Percentiles rank a stretch among this genome's conserved stretches.
These are phyloP conservation scores for Kryptopterus vitreolus DNA, from an alignment of 2,797 vertebrate genomes.

Conservation along the genomic window DNA sequence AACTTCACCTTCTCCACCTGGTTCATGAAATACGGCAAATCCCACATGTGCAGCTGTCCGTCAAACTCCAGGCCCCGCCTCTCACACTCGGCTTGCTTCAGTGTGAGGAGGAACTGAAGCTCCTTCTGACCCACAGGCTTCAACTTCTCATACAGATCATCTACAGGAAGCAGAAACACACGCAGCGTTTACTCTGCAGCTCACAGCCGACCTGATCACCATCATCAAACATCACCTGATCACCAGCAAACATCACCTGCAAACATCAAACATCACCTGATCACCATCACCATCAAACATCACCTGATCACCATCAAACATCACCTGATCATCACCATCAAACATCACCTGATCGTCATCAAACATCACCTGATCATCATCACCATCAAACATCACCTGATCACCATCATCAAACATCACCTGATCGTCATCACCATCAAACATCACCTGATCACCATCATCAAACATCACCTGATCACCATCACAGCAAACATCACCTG, in stretches of 20 bases:
- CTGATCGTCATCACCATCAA: background rate
- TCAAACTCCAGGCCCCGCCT: constrained; percentile 81
- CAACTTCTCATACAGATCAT: constrained; percentile 82
- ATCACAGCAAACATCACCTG: too few relatives aligned
- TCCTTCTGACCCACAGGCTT: constrained; percentile 84
- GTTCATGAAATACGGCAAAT: constrained; percentile 92
- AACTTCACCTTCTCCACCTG: constrained; percentile 90
- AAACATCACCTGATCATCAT: too few relatives aligned
- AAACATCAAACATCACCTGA: background rate
- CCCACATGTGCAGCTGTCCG: constrained; percentile 89
- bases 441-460: too few relatives aligned
- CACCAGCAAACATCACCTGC: too few relatives aligned
- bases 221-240: background rate
- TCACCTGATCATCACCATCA: too few relatives aligned
- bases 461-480: too few relatives aligned
- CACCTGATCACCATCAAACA: too few relatives aligned
- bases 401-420: too few relatives aligned
- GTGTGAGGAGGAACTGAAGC: constrained; percentile 81
- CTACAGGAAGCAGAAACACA: constrained; percentile 65
- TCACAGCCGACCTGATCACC: too few relatives aligned
- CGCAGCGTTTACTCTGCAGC: background rate
- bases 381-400: background rate
- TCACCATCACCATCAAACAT: too few relatives aligned
- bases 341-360: too few relatives aligned
- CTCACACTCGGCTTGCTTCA: constrained; percentile 87